phyloP scores from a whole-genome alignment of 2,797 vertebrate genomes.

The Distichodus sexfasciatus region DNA sequence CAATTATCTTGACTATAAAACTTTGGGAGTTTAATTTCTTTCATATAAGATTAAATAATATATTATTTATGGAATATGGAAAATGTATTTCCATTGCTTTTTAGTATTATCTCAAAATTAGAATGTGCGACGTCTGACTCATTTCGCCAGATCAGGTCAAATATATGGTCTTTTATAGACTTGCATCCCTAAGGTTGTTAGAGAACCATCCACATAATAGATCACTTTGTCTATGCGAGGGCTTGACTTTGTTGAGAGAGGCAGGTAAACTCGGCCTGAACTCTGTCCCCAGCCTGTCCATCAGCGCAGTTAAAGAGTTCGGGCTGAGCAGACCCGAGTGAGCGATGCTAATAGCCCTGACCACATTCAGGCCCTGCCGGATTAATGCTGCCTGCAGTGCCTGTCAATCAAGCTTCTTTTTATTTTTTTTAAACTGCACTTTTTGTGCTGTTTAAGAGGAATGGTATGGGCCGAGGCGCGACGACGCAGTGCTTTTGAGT shows the following conservation, averaged over 20 bases:
- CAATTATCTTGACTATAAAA: too few species aligned
- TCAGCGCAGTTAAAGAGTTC: slow-evolving; percentile 41
- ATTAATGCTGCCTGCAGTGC: slow-evolving; percentile 41
- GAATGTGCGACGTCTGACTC: too few species aligned
- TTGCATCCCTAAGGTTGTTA: background rate
- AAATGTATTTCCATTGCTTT: too few species aligned
- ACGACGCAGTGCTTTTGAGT: slow-evolving; percentile 29
- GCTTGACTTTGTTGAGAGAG: background rate
- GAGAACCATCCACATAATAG: background rate
- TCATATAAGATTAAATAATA: too few species aligned
- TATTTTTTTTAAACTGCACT: slow-evolving; percentile 9
- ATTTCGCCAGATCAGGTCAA: too few species aligned
- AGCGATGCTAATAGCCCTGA: slow-evolving; percentile 46
- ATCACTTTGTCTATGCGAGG: background rate
- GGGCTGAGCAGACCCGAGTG: slow-evolving; percentile 22
- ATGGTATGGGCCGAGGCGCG: background rate
- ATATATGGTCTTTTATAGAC: too few species aligned
- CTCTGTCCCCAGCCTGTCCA: slow-evolving; percentile 28
- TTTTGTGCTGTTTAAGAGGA: slow-evolving; percentile 38
- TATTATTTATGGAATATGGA: too few species aligned
- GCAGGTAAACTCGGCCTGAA: slow-evolving; percentile 33
- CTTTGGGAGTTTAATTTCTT: too few species aligned
- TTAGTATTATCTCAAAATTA: too few species aligned
- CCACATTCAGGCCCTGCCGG: slow-evolving; percentile 34
- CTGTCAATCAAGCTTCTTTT: slow-evolving; percentile 50